Evolutionary conservation across 2,888 invertebrate genomes (phyloP).

Genomic region (Eustalomyia histrio): DNA sequence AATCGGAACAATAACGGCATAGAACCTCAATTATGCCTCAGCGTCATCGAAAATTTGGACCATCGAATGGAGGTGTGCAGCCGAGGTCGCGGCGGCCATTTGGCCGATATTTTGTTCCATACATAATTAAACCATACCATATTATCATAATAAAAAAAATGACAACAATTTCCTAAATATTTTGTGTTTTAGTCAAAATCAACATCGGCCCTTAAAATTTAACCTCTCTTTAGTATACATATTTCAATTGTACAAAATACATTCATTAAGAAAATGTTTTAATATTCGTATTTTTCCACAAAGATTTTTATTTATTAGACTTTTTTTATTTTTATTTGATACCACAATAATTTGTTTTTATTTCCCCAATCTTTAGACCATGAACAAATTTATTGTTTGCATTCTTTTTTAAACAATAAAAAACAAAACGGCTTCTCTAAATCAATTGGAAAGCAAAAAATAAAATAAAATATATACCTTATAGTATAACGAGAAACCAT

Average conservation of each 20-base stretch:
- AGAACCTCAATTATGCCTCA: too few relatives aligned
- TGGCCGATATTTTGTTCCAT: too few relatives aligned
- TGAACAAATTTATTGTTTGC: conserved; percentile 59
- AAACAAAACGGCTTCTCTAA: conserved; percentile 50
- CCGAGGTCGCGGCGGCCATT: too few relatives aligned
- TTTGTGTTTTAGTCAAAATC: too few relatives aligned
- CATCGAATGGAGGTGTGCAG: too few relatives aligned
- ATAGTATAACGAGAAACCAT: conserved; percentile 11
- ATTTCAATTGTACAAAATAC: not conserved
- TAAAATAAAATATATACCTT: not conserved
- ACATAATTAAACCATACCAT: too few relatives aligned
- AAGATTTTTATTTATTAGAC: not conserved
- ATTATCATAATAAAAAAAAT: too few relatives aligned
- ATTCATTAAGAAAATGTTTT: not conserved
- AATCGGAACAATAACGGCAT: too few relatives aligned
- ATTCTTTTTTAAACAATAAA: conserved; percentile 43
- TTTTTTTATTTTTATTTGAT: conserved; percentile 11
- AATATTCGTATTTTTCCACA: not conserved
- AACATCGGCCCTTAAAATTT: too few relatives aligned
- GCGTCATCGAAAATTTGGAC: too few relatives aligned
- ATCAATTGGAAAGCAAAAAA: conserved; percentile 43
- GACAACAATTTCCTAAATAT: too few relatives aligned
- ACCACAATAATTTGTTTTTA: conserved; percentile 53
- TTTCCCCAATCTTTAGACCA: conserved; percentile 42
- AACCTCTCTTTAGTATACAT: too few relatives aligned